Conservation (phyloP, 2,888 invertebrate species). For the Thymelicus lineola region DNA sequence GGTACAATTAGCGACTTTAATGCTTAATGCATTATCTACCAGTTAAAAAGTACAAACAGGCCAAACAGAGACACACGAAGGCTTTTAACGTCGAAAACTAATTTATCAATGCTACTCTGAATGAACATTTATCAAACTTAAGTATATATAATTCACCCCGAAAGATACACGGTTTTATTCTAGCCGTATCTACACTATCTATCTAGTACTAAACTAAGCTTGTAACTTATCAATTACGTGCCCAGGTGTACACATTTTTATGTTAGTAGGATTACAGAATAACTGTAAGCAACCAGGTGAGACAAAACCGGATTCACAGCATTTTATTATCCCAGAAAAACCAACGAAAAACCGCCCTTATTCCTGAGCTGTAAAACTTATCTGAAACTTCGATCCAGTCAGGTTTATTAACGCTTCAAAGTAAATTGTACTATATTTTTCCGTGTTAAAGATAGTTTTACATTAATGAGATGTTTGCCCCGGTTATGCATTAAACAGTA, state of each 20-base stretch:
- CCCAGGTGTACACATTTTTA: constrained; percentile 71
- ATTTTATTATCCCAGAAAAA: constrained; percentile 5
- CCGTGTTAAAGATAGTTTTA: constrained; percentile 1
- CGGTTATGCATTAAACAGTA: constrained; percentile 20
- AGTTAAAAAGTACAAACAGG: too few relatives aligned
- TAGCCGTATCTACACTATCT: constrained; percentile 7
- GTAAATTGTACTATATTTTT: background rate
- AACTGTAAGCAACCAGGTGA: constrained; percentile 68
- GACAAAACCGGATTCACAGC: constrained; percentile 21
- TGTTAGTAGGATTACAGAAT: constrained; percentile 75
- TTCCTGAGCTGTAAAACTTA: background rate
- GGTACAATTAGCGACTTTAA: too few relatives aligned
- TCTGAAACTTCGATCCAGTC: background rate
- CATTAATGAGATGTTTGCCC: background rate
- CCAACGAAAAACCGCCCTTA: constrained; percentile 16
- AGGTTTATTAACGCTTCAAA: background rate
- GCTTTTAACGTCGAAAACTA: background rate
- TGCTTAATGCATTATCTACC: too few relatives aligned
- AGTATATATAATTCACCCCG: constrained; percentile 4
- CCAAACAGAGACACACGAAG: background rate
- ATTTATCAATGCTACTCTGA: background rate
- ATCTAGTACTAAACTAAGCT: background rate
- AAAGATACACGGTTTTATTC: background rate
- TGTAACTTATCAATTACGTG: constrained; percentile 26
- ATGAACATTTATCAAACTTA: constrained; percentile 9